Evolutionary conservation across 2,797 vertebrate genomes (phyloP).

Genomic region (Choloepus didactylus): DNA sequence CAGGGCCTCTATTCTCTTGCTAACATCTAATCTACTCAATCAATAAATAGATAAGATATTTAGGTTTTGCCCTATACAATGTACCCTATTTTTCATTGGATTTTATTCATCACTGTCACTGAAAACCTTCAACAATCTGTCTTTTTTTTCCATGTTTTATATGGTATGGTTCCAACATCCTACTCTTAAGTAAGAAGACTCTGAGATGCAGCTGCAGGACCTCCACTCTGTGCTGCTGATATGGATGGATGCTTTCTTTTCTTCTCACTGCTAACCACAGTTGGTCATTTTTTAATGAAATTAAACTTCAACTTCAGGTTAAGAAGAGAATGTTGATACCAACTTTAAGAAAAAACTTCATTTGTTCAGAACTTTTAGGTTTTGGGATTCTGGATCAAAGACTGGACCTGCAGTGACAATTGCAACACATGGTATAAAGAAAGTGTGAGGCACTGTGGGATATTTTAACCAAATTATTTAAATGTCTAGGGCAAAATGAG

Average conservation of each 20-base stretch:
- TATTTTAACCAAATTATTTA: slow-evolving; percentile 44
- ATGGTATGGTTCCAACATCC: not conserved
- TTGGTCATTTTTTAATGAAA: slow-evolving; percentile 30
- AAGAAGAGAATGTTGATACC: not conserved
- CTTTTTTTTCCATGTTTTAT: not conserved
- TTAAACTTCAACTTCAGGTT: not conserved
- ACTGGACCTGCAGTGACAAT: too few relatives aligned
- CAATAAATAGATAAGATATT: not conserved
- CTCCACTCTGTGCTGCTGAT: not conserved
- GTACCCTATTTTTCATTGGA: not conserved
- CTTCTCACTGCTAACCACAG: not conserved
- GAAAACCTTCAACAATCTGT: not conserved
- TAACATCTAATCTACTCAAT: not conserved
- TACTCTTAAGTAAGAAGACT: not conserved
- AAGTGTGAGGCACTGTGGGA: not conserved
- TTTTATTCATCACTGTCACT: not conserved
- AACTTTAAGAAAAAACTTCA: not conserved
- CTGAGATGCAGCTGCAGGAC: not conserved
- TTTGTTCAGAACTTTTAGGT: not conserved
- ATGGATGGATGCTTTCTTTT: not conserved
- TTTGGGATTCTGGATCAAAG: not conserved
- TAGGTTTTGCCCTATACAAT: not conserved
- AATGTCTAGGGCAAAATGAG: not conserved
- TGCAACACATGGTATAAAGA: too few relatives aligned
- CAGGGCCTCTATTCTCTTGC: not conserved